Percentiles rank a stretch among this genome's conserved stretches.
These are phyloP conservation scores for Meteorus colon DNA, from an alignment of 2,888 invertebrate genomes.

Conservation along the genomic window DNA sequence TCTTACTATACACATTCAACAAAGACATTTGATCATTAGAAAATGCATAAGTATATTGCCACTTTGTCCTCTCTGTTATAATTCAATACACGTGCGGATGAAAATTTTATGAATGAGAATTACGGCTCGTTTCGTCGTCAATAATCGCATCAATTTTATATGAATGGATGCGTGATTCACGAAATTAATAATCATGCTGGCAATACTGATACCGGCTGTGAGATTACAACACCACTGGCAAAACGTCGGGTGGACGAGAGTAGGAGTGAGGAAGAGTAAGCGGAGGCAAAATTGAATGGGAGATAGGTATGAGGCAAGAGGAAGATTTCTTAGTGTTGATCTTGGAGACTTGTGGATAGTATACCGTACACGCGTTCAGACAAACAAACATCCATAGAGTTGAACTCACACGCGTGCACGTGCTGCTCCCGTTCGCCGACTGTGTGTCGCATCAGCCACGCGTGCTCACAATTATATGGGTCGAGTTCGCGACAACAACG, in stretches of 20 bases:
- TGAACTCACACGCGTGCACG: slow-evolving; percentile 18
- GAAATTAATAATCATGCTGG: slow-evolving; percentile 55
- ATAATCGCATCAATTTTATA: slow-evolving; percentile 13
- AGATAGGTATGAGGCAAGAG: slow-evolving; percentile 26
- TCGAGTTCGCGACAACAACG: slow-evolving; percentile 44
- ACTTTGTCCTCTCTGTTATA: too few species aligned
- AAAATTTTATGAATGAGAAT: slow-evolving; percentile 55
- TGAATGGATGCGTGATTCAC: slow-evolving; percentile 52
- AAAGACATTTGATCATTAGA: neutral
- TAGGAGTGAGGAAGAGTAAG: slow-evolving; percentile 20
- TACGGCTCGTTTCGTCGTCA: slow-evolving; percentile 44
- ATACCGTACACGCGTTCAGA: slow-evolving; percentile 43
- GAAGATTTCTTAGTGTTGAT: slow-evolving; percentile 20
- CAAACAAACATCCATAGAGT: slow-evolving; percentile 29
- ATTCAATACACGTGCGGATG: slow-evolving; percentile 39
- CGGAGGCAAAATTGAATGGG: slow-evolving; percentile 13
- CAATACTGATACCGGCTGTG: slow-evolving; percentile 39
- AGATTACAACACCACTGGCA: slow-evolving; percentile 35
- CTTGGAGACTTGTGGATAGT: slow-evolving; percentile 29
- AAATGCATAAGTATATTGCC: too few species aligned
- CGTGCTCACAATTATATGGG: slow-evolving; percentile 43
- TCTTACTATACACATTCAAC: neutral
- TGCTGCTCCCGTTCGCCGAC: slow-evolving; percentile 33
- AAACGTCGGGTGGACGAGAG: slow-evolving; percentile 5
- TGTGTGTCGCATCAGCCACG: slow-evolving; percentile 44